These are phyloP conservation scores for Gymnocheta viridis DNA, from an alignment of 2,888 invertebrate species.

Conservation along the genomic window DNA sequence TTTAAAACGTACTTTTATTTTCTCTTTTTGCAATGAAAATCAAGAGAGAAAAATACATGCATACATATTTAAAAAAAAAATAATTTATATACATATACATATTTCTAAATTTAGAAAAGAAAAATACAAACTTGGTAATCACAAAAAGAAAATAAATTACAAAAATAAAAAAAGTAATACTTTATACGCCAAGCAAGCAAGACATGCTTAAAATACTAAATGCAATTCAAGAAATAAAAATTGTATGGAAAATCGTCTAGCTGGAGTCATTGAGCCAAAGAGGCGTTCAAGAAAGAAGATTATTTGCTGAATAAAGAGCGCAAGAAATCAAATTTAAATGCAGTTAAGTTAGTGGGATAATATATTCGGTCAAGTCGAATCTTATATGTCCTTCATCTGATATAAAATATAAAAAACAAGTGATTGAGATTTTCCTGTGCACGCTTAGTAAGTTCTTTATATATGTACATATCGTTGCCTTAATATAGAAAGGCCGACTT, in stretches of 20 bases:
- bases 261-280: neutral
- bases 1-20: constrained; percentile 7
- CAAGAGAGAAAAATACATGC: constrained; percentile 17
- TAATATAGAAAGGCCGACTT: no score
- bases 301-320: neutral
- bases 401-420: no score
- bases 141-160: neutral
- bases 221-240: constrained; percentile 19
- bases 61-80: neutral
- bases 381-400: neutral
- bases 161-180: constrained; percentile 7
- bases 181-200: constrained; percentile 35
- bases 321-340: neutral
- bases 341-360: neutral
- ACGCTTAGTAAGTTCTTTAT: no score
- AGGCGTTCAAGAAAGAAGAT: constrained; percentile 9
- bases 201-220: constrained; percentile 60
- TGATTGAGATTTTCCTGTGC: no score
- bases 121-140: constrained; percentile 42
- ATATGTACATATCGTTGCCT: no score
- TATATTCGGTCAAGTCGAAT: neutral
- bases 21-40: neutral
- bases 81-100: neutral
- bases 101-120: constrained; percentile 63
- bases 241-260: neutral